Base-by-base conservation (phyloP, 64 coral and sea anemone genomes). In the Montipora capricornis region DNA sequence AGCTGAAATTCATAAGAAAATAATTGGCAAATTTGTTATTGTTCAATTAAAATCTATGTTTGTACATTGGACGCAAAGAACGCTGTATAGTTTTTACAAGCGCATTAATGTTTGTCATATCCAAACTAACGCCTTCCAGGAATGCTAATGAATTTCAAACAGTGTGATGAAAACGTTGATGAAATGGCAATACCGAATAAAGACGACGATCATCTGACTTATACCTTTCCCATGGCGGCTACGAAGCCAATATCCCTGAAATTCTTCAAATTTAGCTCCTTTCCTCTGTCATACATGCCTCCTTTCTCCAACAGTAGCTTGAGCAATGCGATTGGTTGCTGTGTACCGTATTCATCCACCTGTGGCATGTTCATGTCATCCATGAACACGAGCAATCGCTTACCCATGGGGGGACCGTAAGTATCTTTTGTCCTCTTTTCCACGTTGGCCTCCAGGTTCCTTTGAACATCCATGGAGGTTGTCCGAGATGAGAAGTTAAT, bases 331-430 rank as follows among this genome's bases (percentile, higher is more conserved):
- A 99, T 96, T 64, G 98, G 98, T 44, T 99, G 98, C 67, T 99
- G 98, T 53, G 98, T 99, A 7, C 98, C 98, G 22, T 99, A 99
- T 26, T 99, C 98, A 64, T 99, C 98, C 6, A 99, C 98, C 90
- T 99, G 98, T 47, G 98, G 98, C 98, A 99, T 99, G 67, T 99
- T 99, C 98, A 99, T 99, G 52, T 99, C 98, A 80, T 99, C 98
- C 98, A 99, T 94, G 80, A 99, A 99, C 45, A 99, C 98, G 4
- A 99, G 66, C 47, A 99, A 74, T 87, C 98, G 77, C 68, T 99
- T 99, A 3, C 98, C 98, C 98, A 99, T 99, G 60, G 98, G 98
- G 37, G 98, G 98, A 44, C 98, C 98, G 88, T 99, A 99, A 5
- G 98, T 99, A 49, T 99, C 98, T 87, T 99, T 99, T 15, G 98